Evolutionary conservation across 2,113 vertebrate species (phyloP).

Genomic region (Brachirus orientalis): DNA sequence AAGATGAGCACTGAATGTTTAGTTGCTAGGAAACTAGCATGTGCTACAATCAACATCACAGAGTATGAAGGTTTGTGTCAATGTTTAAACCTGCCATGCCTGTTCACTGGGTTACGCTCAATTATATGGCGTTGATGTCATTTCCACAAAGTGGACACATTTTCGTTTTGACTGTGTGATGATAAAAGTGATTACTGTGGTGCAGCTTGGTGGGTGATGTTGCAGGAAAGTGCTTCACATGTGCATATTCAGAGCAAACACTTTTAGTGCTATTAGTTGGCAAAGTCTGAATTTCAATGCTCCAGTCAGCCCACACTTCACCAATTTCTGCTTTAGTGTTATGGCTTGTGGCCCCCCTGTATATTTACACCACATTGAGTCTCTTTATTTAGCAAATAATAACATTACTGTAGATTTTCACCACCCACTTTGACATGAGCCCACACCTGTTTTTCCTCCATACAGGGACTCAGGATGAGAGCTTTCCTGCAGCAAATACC

Average conservation of each 20-base stretch:
- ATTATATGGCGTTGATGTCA: conserved; percentile 17
- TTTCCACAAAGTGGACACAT: conserved; percentile 7
- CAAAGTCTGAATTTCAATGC: conserved; percentile 9
- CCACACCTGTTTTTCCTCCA: not conserved
- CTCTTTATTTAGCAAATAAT: conserved; percentile 42
- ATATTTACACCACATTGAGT: conserved; percentile 8
- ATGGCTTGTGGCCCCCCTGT: conserved; percentile 7
- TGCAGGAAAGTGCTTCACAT: not conserved
- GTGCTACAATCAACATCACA: conserved; percentile 21
- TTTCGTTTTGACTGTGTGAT: conserved; percentile 26
- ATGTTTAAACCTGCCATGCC: conserved; percentile 3
- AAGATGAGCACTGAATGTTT: conserved; percentile 26
- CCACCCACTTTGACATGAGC: conserved; percentile 19
- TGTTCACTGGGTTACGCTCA: conserved; percentile 30
- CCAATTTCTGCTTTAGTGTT: conserved; percentile 31
- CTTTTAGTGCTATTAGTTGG: not conserved
- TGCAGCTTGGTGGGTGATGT: not conserved
- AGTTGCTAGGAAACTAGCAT: conserved; percentile 71
- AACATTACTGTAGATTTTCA: conserved; percentile 17
- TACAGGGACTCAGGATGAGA: not conserved
- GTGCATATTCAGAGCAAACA: conserved; percentile 9
- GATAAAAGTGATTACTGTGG: conserved; percentile 9
- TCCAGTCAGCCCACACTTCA: conserved; percentile 27
- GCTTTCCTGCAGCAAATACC: not conserved
- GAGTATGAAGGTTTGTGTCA: not conserved